Percentiles rank a stretch among this genome's conserved stretches.
Conservation (phyloP, 2,888 invertebrate genomes). For the Heliconius ismenius region DNA sequence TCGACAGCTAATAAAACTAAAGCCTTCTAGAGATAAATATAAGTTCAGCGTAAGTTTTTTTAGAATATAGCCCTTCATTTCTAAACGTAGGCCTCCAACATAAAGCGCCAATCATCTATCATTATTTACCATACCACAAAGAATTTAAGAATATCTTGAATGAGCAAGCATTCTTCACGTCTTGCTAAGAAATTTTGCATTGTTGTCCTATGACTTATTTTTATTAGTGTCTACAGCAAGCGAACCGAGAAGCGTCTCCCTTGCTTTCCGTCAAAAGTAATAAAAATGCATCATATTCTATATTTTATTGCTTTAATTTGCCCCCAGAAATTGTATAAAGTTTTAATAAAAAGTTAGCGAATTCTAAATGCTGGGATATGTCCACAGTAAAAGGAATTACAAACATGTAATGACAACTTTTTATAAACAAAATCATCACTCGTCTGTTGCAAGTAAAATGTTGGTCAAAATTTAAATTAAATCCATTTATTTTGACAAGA, state of each 20-base stretch:
- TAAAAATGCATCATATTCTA: neutral
- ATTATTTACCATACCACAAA: too few species aligned
- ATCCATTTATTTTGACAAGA: neutral
- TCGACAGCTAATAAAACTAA: neutral
- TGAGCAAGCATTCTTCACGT: too few species aligned
- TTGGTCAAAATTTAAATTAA: neutral
- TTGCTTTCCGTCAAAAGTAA: neutral
- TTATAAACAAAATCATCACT: slow-evolving; percentile 11
- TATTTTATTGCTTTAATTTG: neutral
- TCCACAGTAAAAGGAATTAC: slow-evolving; percentile 12
- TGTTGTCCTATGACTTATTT: neutral
- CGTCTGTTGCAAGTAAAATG: neutral
- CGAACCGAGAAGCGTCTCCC: neutral
- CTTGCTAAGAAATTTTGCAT: too few species aligned
- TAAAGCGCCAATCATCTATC: too few species aligned
- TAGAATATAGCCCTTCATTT: too few species aligned
- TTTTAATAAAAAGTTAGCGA: slow-evolving; percentile 14
- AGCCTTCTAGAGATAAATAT: neutral
- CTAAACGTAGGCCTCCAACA: too few species aligned
- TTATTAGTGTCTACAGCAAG: neutral
- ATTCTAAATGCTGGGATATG: slow-evolving; percentile 1
- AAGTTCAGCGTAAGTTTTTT: too few species aligned
- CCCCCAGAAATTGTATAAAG: slow-evolving; percentile 3
- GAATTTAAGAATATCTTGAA: too few species aligned
- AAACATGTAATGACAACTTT: slow-evolving; percentile 8